A percentile compares a stretch with the other conserved stretches of the same genome.
Evolutionary conservation across 2,888 invertebrate genomes (phyloP).

Genomic region (Cerastis rubricosa): DNA sequence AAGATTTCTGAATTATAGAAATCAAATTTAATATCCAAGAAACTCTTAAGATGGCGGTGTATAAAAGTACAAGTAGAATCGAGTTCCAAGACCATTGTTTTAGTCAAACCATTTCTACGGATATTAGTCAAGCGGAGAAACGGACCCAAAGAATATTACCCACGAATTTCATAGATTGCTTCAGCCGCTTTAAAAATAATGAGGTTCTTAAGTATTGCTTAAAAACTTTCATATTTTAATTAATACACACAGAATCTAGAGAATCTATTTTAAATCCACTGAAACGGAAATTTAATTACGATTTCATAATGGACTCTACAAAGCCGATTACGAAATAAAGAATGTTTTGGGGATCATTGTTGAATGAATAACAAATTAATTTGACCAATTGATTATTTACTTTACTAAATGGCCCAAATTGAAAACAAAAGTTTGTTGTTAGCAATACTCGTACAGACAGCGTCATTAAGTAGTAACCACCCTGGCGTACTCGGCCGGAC

Average conservation of each 20-base stretch:
- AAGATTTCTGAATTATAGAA: conserved; percentile 54
- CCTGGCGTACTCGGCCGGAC: too few relatives aligned
- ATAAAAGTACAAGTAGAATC: conserved; percentile 44
- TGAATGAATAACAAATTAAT: conserved; percentile 4
- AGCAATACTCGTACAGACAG: background rate
- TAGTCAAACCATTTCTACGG: conserved; percentile 57
- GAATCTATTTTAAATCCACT: conserved; percentile 39
- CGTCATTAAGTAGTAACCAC: too few relatives aligned
- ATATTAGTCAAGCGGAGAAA: conserved; percentile 56
- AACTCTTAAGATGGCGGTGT: conserved; percentile 29
- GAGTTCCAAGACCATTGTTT: conserved; percentile 60
- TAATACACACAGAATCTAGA: conserved; percentile 43
- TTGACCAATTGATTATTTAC: background rate
- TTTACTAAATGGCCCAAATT: background rate
- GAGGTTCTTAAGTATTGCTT: conserved; percentile 59
- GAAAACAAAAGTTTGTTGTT: background rate
- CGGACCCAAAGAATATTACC: conserved; percentile 48
- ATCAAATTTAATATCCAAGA: conserved; percentile 54
- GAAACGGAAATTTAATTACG: conserved; percentile 9
- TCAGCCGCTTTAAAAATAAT: conserved; percentile 66
- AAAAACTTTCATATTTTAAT: conserved; percentile 67
- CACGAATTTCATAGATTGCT: conserved; percentile 54
- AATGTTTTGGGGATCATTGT: background rate
- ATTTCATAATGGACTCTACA: background rate
- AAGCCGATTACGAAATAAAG: background rate